Base-by-base conservation (phyloP, 1,140 invertebrate genomes). In the Orius insidiosus region DNA sequence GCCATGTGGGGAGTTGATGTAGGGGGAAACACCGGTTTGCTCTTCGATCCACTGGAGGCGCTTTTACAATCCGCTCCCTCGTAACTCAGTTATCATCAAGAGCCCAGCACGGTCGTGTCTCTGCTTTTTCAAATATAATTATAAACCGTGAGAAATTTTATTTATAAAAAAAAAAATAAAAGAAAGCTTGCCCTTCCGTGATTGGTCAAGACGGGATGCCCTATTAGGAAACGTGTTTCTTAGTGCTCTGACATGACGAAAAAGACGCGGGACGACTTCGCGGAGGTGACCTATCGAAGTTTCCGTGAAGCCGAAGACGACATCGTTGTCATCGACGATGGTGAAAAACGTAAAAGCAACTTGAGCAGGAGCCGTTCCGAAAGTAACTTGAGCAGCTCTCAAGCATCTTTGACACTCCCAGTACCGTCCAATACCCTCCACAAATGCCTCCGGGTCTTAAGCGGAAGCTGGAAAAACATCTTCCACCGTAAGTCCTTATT, bases 401-500 rank as follows among this genome's bases (percentile, higher is more conserved):
- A 63, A 5, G 63, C 50, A 14, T 44, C 40, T 30, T 15, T 37
- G 18, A 19, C 46, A 10, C 31, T 52, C n/a, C 38, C 47, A 18
- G 32, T 47, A 6, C 51, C 49, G 7, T 16, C 32, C 2, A 47
- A 46, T 11, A 45, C 53, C 1, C 35, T 56, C 32, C 51, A 71
- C 56, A 67, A 70, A 52, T 75, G 70, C 56, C 67, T 75, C 30
- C 65, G 68, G 40, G 70, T 67, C 6, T 63, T 74, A 37, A 70
- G 69, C 53, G 71, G 72, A 24, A 72, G 69, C 56, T 75, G 72
- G 72, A 75, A 70, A 58, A 75, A 75, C 59, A 65, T 75, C 45
- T 63, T 75, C 51, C 65, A 71, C 68, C 63, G 72, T 75, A 68
- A 74, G 72, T 75, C 15, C n/a, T n/a, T n/a, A n/a, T n/a, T 34